These are phyloP conservation scores for Nansenia antarctica DNA, from an alignment of 2,113 vertebrate species.

Conservation along the genomic window DNA sequence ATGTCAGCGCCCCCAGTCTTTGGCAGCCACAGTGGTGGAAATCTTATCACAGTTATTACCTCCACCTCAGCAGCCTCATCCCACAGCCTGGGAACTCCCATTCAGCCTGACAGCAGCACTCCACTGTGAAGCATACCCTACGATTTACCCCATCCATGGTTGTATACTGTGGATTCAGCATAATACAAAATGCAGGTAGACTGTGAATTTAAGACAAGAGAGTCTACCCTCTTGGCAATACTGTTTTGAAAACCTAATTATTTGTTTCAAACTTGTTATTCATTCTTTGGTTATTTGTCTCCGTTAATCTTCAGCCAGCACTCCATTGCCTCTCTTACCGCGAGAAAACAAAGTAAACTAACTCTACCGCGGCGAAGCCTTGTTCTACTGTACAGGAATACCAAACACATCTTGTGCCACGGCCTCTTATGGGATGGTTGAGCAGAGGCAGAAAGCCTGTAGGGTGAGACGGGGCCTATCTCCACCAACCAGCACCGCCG, in stretches of 20 bases:
- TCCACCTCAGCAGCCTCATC: not conserved
- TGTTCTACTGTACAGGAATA: too few species aligned
- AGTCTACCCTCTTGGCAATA: too few species aligned
- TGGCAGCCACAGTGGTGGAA: not conserved
- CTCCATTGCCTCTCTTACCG: too few species aligned
- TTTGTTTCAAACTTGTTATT: too few species aligned
- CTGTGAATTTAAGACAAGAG: too few species aligned
- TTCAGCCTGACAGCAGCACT: not conserved
- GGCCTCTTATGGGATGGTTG: conserved; percentile 5
- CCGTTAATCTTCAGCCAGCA: too few species aligned
- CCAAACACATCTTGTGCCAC: not conserved
- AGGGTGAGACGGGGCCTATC: not conserved
- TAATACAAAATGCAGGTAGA: not conserved
- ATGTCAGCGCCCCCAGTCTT: not conserved
- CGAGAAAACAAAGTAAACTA: too few species aligned
- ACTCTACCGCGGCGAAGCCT: too few species aligned
- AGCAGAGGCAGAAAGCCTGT: conserved; percentile 17
- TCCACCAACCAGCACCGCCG: conserved; percentile 17
- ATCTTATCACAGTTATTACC: not conserved
- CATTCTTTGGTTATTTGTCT: too few species aligned
- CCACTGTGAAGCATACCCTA: too few species aligned
- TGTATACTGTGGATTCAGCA: not conserved
- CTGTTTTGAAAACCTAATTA: too few species aligned
- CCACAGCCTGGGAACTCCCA: not conserved
- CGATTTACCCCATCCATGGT: not conserved